Conservation (phyloP, 2,113 vertebrate genomes). For the Sebastes fasciatus region DNA sequence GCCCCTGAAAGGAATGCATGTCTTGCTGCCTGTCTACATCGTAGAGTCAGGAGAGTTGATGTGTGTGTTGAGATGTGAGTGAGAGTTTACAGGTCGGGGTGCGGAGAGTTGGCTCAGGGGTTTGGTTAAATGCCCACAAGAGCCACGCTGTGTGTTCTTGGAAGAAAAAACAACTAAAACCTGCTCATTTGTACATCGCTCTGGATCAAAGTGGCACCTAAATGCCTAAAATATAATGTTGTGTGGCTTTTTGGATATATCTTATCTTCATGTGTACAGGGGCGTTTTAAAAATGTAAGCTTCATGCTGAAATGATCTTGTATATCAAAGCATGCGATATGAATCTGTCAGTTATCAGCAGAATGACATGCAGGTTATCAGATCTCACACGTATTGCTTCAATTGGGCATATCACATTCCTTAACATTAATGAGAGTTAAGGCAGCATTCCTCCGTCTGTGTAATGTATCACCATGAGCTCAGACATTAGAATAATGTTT, state of each 20-base stretch:
- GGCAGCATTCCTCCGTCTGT: background rate
- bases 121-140: background rate
- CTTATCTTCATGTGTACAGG: slow-evolving; percentile 16
- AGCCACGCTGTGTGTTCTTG: background rate
- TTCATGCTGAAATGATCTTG: slow-evolving; percentile 13
- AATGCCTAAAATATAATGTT: background rate
- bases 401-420: background rate
- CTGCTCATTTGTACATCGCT: background rate
- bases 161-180: background rate
- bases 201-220: slow-evolving; percentile 13
- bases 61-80: slow-evolving; percentile 8
- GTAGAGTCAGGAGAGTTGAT: background rate
- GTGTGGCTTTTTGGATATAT: slow-evolving; percentile 16
- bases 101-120: background rate
- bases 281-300: background rate
- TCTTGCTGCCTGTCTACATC: slow-evolving; percentile 19
- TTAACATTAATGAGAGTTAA: background rate
- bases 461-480: background rate
- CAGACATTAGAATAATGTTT: background rate
- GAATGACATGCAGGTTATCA: background rate
- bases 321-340: slow-evolving; percentile 37
- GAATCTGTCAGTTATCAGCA: slow-evolving; percentile 14
- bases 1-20: slow-evolving; percentile 58
- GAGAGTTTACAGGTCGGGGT: background rate
- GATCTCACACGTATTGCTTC: background rate